Percentiles rank a stretch among this genome's conserved stretches.
Conservation (phyloP, 2,113 vertebrate species). For the Elachura formosa region DNA sequence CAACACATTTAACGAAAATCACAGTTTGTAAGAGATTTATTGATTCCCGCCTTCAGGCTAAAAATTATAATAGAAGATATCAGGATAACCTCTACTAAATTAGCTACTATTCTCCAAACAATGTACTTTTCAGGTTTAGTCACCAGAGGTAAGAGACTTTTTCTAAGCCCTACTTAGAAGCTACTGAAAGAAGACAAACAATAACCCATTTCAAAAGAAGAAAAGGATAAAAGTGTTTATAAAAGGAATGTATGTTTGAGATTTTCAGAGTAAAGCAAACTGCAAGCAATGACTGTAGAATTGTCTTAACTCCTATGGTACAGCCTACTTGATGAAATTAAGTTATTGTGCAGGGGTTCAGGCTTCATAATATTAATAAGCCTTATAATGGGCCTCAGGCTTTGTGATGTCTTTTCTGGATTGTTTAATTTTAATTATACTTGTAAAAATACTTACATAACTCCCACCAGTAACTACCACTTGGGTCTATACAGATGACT, state of each 20-base stretch:
- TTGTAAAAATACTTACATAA: background rate
- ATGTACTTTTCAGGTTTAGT: background rate
- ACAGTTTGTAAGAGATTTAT: background rate
- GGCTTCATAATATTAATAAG: background rate
- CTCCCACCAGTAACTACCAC: background rate
- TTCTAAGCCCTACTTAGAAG: background rate
- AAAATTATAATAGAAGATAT: background rate
- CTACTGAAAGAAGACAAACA: background rate
- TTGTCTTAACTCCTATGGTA: background rate
- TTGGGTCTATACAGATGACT: background rate
- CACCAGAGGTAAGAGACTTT: background rate
- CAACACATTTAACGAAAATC: background rate
- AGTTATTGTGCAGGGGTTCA: background rate
- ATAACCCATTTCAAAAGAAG: background rate
- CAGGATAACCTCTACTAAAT: background rate
- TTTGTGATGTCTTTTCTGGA: background rate
- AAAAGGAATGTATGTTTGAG: background rate
- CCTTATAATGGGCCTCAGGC: background rate
- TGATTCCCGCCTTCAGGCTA: background rate
- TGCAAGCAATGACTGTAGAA: background rate
- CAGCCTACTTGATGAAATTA: background rate
- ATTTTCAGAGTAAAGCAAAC: background rate
- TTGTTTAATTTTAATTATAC: background rate
- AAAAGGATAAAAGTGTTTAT: background rate
- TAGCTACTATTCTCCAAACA: background rate